Evolutionary conservation across 2,797 vertebrate species (phyloP), one percentile per base, ranked within the genome.

Genomic region (Columba guinea): DNA sequence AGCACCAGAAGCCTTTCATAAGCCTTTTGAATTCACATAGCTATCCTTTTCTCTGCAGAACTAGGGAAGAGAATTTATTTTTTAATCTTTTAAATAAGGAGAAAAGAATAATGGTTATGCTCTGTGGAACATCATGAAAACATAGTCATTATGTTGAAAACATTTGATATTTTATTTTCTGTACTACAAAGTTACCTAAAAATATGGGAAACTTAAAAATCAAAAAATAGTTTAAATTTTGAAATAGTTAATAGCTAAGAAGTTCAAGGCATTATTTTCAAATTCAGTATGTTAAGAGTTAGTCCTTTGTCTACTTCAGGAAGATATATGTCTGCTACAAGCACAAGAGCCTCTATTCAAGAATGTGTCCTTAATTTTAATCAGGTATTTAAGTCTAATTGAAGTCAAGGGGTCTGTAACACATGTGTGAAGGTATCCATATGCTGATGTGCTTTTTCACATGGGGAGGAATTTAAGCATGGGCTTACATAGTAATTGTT

Each of bases 301-400:
- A 84, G 55, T 62, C 37, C 84, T 91, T 88, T 91, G 49, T 52
- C 21, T 81, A 1, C 34, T 69, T 87, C 62, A 53, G 52, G 70
- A 86, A 69, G 70, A 67, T 81, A 71, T 8, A n/a, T 65, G 75
- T 73, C n/a, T 80, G 58, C 62, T 94, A 32, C 39, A 81, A 86
- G 84, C 24, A 96, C 62, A 91, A 88, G 89, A 92, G n/a, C 20
- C 48, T 92, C 62, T 80, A 67, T 86, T 95, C 93, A 96, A 86
- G 85, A 93, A 92, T 48, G 39, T 56, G 44, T 76, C 87, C 82
- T 93, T 86, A 96, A 79, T 94, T 94, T 93, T 89, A 88, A 86
- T 93, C 91, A 90, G 56, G 77, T 93, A 93, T 92, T 94, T 94
- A 90, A 91, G 76, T 67, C 48, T 96, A 92, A 88, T 90, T 84